These are phyloP conservation scores for Candoia aspera DNA, from an alignment of 2,113 vertebrate genomes.

Conservation along the genomic window DNA sequence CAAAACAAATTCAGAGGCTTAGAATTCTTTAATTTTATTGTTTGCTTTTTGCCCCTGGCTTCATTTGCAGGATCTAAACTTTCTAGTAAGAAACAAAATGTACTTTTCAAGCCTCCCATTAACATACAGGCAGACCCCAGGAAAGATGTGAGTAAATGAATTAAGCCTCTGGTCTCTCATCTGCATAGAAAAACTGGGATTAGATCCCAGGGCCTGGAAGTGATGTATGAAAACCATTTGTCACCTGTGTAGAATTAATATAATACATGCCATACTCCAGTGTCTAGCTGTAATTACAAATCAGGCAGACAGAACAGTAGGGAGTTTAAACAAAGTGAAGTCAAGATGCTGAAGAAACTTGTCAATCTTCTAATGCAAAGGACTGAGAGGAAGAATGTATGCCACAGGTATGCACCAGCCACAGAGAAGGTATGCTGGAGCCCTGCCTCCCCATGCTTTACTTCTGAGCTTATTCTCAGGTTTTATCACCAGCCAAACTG, in stretches of 20 bases:
- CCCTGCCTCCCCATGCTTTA: neutral
- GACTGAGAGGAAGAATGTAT: neutral
- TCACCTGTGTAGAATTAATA: neutral
- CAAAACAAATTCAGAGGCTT: neutral
- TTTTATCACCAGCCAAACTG: neutral
- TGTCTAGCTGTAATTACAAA: conserved; percentile 4
- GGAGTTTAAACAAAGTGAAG: neutral
- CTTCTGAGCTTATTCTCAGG: neutral
- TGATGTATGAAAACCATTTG: neutral
- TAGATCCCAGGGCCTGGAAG: neutral
- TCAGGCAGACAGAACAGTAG: neutral
- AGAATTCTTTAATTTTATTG: neutral
- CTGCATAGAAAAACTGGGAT: neutral
- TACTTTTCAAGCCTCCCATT: neutral
- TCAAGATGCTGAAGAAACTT: neutral
- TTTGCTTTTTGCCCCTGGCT: neutral
- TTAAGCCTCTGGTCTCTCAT: neutral
- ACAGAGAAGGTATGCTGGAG: neutral
- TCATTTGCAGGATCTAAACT: neutral
- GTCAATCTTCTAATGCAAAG: neutral
- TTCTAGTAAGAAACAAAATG: neutral
- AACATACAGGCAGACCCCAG: neutral
- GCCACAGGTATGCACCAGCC: neutral
- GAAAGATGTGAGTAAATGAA: neutral
- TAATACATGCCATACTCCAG: neutral